Percentiles rank a stretch among this genome's conserved stretches.
phyloP scores from a whole-genome alignment of 2,113 vertebrate genomes.

The Leptobrachium leishanense region DNA sequence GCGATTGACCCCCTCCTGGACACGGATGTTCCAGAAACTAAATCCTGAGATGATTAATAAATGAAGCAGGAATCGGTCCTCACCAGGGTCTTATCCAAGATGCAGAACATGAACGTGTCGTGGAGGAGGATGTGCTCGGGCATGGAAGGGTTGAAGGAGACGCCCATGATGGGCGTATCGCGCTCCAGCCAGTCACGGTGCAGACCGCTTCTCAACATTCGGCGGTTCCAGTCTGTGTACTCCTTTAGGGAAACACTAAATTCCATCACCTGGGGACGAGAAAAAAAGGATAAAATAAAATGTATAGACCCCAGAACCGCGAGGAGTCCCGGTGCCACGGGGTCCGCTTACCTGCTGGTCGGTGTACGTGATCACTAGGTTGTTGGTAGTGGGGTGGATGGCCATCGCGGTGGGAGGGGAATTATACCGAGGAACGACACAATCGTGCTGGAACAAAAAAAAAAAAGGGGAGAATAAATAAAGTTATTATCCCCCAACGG shows the following conservation, averaged over 20 bases:
- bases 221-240: conserved; percentile 86
- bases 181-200: conserved; percentile 82
- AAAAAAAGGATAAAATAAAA: background rate
- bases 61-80: no score
- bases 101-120: conserved; percentile 86
- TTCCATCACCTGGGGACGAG: conserved; percentile 77
- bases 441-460: conserved; percentile 70
- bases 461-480: background rate
- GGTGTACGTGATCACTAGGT: conserved; percentile 80
- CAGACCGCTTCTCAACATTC: conserved; percentile 77
- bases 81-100: conserved; percentile 91
- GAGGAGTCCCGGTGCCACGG: background rate
- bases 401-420: conserved; percentile 83
- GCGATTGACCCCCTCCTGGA: no score
- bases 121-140: conserved; percentile 82
- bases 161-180: conserved; percentile 82
- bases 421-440: conserved; percentile 76
- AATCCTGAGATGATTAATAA: no score
- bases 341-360: conserved; percentile 83
- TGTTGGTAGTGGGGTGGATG: conserved; percentile 79
- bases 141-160: conserved; percentile 80
- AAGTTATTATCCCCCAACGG: background rate
- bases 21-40: no score
- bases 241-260: conserved; percentile 79
- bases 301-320: background rate